Conservation (phyloP, 2,113 vertebrate genomes). For the Anser brachyrhynchus region DNA sequence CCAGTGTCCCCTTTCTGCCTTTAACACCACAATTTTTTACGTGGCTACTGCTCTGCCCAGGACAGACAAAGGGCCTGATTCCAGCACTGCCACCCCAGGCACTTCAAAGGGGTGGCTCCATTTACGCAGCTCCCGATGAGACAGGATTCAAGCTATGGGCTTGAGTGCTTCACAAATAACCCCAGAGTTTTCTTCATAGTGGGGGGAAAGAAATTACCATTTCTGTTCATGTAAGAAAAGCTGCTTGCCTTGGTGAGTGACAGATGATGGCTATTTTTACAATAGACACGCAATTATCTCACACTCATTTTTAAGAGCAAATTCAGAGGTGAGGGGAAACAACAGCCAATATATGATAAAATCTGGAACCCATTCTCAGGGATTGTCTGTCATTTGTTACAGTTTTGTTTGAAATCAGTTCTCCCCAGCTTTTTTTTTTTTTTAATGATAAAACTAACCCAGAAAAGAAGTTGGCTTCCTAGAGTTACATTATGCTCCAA, state of each 20-base stretch:
- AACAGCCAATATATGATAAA: neutral
- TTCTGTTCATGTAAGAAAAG: neutral
- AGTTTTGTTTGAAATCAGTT: neutral
- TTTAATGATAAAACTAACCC: neutral
- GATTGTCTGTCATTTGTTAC: fast-evolving
- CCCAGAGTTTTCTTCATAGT: neutral
- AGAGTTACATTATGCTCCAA: neutral
- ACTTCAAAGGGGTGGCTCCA: neutral
- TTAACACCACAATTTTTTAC: neutral
- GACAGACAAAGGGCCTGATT: neutral
- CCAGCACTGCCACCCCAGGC: fast-evolving
- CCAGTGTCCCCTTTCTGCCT: neutral
- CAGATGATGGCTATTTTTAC: neutral
- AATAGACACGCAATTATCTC: neutral
- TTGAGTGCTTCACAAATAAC: neutral
- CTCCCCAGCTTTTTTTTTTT: too few species aligned
- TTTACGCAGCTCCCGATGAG: neutral
- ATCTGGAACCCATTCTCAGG: fast-evolving
- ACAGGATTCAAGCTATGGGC: neutral
- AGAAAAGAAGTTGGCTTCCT: neutral
- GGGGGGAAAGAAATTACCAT: neutral
- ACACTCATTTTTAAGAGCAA: neutral
- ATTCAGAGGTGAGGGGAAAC: neutral
- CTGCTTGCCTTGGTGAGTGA: neutral
- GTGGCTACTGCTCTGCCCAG: neutral